Conservation (phyloP, 2,797 vertebrate species). For the Sparus aurata region DNA sequence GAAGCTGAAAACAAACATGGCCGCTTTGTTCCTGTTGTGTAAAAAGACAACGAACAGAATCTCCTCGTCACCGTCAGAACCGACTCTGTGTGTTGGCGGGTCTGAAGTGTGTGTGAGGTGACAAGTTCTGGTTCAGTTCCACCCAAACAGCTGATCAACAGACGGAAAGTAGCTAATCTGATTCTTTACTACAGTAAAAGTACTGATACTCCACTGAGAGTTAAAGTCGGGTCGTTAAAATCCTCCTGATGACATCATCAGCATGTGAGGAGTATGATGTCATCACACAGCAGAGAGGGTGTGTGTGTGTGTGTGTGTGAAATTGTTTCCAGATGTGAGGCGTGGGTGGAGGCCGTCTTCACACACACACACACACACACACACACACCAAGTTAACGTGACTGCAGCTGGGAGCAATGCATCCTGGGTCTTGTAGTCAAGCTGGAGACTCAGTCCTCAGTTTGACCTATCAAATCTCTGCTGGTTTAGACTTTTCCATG, state of each 20-base stretch:
- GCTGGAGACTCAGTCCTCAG: neutral
- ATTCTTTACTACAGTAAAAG: neutral
- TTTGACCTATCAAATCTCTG: too few species aligned
- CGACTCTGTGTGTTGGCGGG: too few species aligned
- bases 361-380: conserved; percentile 15
- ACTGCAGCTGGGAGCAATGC: neutral
- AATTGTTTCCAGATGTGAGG: conserved; percentile 60
- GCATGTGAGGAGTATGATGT: conserved; percentile 41
- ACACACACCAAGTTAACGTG: neutral
- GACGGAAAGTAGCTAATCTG: too few species aligned
- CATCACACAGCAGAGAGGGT: conserved; percentile 27
- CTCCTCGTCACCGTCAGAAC: too few species aligned
- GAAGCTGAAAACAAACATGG: too few species aligned
- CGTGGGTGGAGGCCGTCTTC: conserved; percentile 7
- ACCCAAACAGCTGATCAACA: too few species aligned
- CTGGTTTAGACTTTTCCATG: too few species aligned
- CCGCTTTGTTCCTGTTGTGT: too few species aligned
- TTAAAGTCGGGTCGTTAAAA: too few species aligned
- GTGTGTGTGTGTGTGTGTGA: neutral
- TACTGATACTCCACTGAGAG: neutral
- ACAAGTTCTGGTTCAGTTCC: too few species aligned
- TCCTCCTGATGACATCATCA: conserved; percentile 21
- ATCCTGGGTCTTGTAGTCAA: neutral
- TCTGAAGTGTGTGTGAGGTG: too few species aligned
- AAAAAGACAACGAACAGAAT: too few species aligned